Conservation (phyloP, 2,888 invertebrate genomes). For the Orgyia antiqua region DNA sequence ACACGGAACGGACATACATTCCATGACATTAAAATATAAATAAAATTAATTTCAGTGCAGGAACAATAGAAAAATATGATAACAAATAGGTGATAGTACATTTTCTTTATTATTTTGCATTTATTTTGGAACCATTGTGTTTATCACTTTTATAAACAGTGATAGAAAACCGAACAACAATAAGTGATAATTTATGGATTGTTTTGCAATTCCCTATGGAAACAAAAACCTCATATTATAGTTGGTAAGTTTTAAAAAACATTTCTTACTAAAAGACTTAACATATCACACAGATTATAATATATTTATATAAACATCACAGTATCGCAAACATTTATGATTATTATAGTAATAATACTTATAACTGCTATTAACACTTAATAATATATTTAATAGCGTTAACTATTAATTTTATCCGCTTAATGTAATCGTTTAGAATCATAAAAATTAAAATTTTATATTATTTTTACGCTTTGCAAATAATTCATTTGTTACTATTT, state of each 20-base stretch:
- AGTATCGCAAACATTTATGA: background rate
- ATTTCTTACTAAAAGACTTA: too few relatives aligned
- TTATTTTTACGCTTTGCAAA: background rate
- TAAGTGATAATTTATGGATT: conserved; percentile 26
- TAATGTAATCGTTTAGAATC: background rate
- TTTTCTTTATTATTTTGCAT: conserved; percentile 17
- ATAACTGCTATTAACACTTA: conserved; percentile 9
- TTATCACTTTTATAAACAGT: conserved; percentile 23
- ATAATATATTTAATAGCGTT: conserved; percentile 4
- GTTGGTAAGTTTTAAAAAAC: conserved; percentile 23
- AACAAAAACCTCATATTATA: conserved; percentile 14
- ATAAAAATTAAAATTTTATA: background rate
- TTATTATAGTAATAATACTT: conserved; percentile 4
- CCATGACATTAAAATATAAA: conserved; percentile 40
- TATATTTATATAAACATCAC: background rate
- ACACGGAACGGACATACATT: conserved; percentile 44
- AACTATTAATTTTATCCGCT: background rate
- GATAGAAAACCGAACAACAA: conserved; percentile 14
- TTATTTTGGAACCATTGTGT: conserved; percentile 23
- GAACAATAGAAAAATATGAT: conserved; percentile 45
- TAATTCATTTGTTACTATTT: background rate
- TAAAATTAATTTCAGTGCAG: conserved; percentile 33
- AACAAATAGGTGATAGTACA: conserved; percentile 51
- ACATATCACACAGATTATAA: background rate
- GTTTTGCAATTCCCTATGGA: conserved; percentile 20